Evolutionary conservation across 1,140 invertebrate species (phyloP).

Genomic region (Drosophila burlai): DNA sequence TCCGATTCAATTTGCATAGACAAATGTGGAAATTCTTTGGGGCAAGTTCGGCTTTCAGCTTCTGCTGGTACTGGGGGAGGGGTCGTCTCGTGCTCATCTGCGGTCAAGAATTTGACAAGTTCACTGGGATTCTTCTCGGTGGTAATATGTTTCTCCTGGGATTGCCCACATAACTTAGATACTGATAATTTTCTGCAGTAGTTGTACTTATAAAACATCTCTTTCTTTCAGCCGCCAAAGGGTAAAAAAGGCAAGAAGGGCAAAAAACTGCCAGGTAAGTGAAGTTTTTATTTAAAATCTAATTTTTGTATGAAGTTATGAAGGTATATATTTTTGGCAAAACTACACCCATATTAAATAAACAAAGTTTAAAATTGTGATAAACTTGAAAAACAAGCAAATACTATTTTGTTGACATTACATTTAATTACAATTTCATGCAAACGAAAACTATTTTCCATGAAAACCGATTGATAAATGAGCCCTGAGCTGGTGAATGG

Average conservation of each 20-base stretch:
- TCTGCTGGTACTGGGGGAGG: background rate
- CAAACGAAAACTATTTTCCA: background rate
- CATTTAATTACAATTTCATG: background rate
- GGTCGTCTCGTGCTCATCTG: slow-evolving; percentile 15
- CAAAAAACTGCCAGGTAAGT: slow-evolving; percentile 79
- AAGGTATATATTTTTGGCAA: background rate
- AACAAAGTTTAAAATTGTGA: background rate
- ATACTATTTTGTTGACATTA: background rate
- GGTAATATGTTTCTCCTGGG: background rate
- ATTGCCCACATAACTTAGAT: background rate
- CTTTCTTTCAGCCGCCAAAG: slow-evolving; percentile 66
- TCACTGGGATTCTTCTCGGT: slow-evolving; percentile 1
- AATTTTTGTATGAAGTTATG: background rate
- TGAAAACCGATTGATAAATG: too few relatives aligned
- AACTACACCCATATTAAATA: background rate
- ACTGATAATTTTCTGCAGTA: background rate
- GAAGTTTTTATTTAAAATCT: slow-evolving; percentile 87
- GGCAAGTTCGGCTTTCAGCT: slow-evolving; percentile 11
- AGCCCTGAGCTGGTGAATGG: background rate
- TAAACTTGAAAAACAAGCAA: background rate
- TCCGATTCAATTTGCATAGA: slow-evolving; percentile 39
- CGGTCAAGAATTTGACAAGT: slow-evolving; percentile 14
- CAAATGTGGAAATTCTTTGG: slow-evolving; percentile 43
- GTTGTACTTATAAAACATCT: background rate
- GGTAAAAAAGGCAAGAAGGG: slow-evolving; percentile 80